Percentiles rank a stretch among this genome's conserved stretches.
Evolutionary conservation across 2,113 vertebrate genomes (phyloP).

Genomic region (Apus apus): DNA sequence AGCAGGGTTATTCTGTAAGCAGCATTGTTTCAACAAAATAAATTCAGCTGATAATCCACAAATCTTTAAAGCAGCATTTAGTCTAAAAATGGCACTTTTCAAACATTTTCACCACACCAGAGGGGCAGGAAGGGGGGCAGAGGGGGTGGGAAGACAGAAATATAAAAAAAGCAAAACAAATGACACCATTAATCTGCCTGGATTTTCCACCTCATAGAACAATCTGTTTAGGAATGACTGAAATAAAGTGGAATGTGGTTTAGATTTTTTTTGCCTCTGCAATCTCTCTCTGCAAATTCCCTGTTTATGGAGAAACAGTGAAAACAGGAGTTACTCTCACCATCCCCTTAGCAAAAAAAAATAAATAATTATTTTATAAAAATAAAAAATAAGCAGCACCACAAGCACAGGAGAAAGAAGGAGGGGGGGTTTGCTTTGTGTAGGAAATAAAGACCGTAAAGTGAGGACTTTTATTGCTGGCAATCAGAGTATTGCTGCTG

Average conservation of each 20-base stretch:
- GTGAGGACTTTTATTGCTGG: slow-evolving; percentile 70
- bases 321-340: slow-evolving; percentile 31
- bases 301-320: slow-evolving; percentile 72
- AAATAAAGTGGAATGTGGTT: slow-evolving; percentile 73
- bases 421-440: slow-evolving; percentile 65
- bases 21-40: slow-evolving; percentile 10
- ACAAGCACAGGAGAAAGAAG: slow-evolving; percentile 13
- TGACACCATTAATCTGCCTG: slow-evolving; percentile 77
- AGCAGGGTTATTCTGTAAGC: not conserved
- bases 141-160: not conserved
- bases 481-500: slow-evolving; percentile 71
- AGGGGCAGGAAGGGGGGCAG: not conserved
- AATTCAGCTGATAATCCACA: slow-evolving; percentile 12
- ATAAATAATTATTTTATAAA: not conserved
- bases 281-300: slow-evolving; percentile 46
- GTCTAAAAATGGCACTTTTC: slow-evolving; percentile 40
- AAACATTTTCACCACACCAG: slow-evolving; percentile 47
- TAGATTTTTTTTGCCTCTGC: slow-evolving; percentile 17
- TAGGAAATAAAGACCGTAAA: slow-evolving; percentile 76
- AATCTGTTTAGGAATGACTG: slow-evolving; percentile 79
- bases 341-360: not conserved
- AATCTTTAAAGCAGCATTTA: slow-evolving; percentile 45
- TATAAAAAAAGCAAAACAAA: slow-evolving; percentile 71
- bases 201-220: slow-evolving; percentile 77
- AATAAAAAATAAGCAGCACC: not conserved